phyloP scores from a whole-genome alignment of 2,113 vertebrate genomes.

The Psephotus haematonotus region DNA sequence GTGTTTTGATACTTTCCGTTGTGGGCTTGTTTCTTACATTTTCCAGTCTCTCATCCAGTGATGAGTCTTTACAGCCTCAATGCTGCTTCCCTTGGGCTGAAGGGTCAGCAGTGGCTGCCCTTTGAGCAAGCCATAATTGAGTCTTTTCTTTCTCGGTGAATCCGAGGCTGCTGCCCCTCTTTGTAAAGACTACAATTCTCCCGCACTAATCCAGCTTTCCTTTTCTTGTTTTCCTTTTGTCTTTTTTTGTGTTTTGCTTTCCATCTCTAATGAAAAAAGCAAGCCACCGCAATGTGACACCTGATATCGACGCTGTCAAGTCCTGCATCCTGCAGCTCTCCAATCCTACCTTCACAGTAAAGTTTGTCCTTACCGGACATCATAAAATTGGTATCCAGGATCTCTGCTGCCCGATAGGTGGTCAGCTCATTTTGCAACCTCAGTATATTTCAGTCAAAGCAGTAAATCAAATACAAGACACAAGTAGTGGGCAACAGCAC shows the following conservation, averaged over 20 bases:
- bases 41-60: not conserved
- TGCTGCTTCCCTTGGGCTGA: not conserved
- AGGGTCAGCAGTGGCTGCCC: not conserved
- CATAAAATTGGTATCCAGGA: not conserved
- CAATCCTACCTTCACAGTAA: not conserved
- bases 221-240: not conserved
- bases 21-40: not conserved
- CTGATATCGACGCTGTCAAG: fast-evolving
- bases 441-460: not conserved
- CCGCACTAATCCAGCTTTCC: not conserved
- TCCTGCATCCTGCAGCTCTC: not conserved
- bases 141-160: not conserved
- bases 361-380: not conserved
- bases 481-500: not conserved
- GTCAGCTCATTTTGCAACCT: not conserved
- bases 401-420: not conserved
- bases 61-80: not conserved
- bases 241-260: not conserved
- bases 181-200: not conserved
- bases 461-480: not conserved
- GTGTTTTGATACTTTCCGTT: not conserved
- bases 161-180: not conserved
- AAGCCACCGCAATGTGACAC: not conserved
- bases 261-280: not conserved
- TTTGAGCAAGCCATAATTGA: not conserved